Percentiles rank a stretch among this genome's conserved stretches.
phyloP scores from a whole-genome alignment of 2,797 vertebrate species.

The Chelidonichthys spinosus region DNA sequence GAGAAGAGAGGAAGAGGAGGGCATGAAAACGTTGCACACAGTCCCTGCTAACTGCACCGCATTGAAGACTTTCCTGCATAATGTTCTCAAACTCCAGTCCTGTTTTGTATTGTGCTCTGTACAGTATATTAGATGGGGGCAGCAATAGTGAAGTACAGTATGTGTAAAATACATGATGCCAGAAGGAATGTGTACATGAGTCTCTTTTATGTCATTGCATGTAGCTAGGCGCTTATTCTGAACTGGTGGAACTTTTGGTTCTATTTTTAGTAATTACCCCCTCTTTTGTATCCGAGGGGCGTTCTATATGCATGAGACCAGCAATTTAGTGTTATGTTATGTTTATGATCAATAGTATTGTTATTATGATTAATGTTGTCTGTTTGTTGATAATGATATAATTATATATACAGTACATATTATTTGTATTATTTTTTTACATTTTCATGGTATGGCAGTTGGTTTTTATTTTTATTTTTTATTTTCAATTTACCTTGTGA shows the following conservation, averaged over 20 bases:
- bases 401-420: constrained; percentile 90
- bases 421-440: constrained; percentile 92
- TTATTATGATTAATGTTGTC: constrained; percentile 87
- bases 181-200: constrained; percentile 86
- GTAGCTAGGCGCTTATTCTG: constrained; percentile 86
- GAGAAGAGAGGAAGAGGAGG: constrained; percentile 45
- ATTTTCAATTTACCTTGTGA: constrained; percentile 86
- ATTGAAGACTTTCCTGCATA: constrained; percentile 64
- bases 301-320: constrained; percentile 87
- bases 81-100: constrained; percentile 70
- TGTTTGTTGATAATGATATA: constrained; percentile 89
- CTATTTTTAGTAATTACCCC: constrained; percentile 84
- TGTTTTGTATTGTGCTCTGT: constrained; percentile 82
- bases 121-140: constrained; percentile 78
- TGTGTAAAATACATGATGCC: constrained; percentile 85
- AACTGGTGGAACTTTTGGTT: constrained; percentile 84
- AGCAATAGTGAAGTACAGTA: constrained; percentile 76
- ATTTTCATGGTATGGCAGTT: constrained; percentile 89
- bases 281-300: constrained; percentile 81
- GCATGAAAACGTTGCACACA: constrained; percentile 61
- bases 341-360: constrained; percentile 84
- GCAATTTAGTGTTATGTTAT: constrained; percentile 85
- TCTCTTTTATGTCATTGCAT: constrained; percentile 88
- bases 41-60: constrained; percentile 60
- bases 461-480: constrained; percentile 82